Evolutionary conservation across 2,888 invertebrate genomes (phyloP).

Genomic region (Habrosyne pyritoides): DNA sequence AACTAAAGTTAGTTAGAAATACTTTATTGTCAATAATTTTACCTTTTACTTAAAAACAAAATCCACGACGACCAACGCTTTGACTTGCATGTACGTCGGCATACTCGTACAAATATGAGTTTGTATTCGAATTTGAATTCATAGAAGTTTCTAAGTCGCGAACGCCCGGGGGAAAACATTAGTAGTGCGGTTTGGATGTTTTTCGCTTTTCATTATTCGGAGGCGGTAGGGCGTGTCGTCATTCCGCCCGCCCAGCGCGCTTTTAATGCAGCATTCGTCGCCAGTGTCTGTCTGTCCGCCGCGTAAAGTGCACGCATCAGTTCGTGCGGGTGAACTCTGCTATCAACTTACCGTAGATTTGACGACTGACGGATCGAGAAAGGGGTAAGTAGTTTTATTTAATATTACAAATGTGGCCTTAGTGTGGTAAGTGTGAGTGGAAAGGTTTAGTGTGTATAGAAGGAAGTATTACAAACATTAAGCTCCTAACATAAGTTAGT

Average conservation of each 20-base stretch:
- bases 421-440: background rate
- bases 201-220: slow-evolving; percentile 14
- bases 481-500: no score
- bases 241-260: slow-evolving; percentile 62
- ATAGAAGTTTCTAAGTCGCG: slow-evolving; percentile 17
- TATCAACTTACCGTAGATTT: background rate
- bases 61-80: no score
- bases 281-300: slow-evolving; percentile 47
- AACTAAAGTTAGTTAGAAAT: no score
- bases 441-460: background rate
- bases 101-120: slow-evolving; percentile 7
- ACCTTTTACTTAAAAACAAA: no score
- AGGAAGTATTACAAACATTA: no score
- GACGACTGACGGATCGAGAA: background rate
- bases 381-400: background rate
- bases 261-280: slow-evolving; percentile 35
- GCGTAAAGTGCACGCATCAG: slow-evolving; percentile 36
- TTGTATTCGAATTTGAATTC: no score
- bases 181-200: slow-evolving; percentile 1
- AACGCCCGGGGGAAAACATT: slow-evolving; percentile 7
- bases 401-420: background rate
- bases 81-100: no score
- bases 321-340: slow-evolving; percentile 8
- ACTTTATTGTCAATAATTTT: no score
- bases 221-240: slow-evolving; percentile 63